phyloP scores from a whole-genome alignment of 2,113 vertebrate genomes.

The Acrocephalus arundinaceus region DNA sequence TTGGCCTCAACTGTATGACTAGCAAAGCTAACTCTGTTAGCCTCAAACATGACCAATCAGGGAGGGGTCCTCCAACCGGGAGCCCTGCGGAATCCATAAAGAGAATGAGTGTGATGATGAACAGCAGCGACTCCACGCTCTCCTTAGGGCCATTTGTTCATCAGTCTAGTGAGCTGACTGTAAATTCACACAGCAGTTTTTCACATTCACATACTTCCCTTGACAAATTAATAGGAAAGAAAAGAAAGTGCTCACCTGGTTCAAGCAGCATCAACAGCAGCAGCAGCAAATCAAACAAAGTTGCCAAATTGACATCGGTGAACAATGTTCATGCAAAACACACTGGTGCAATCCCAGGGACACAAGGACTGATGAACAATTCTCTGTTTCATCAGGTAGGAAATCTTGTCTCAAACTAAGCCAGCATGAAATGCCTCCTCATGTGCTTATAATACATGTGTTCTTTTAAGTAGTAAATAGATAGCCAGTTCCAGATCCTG shows the following conservation, averaged over 20 bases:
- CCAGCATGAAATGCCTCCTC: neutral
- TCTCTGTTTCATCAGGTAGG: slow-evolving; percentile 95
- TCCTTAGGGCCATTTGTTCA: slow-evolving; percentile 95
- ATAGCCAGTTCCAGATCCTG: neutral
- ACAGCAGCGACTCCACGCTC: slow-evolving; percentile 94
- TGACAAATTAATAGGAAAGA: slow-evolving; percentile 90
- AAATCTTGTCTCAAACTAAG: neutral
- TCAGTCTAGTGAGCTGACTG: slow-evolving; percentile 85
- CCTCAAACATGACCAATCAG: slow-evolving; percentile 86
- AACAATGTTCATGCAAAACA: slow-evolving; percentile 96
- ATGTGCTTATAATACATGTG: fast-evolving
- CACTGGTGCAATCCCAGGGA: slow-evolving; percentile 85
- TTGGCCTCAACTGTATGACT: slow-evolving; percentile 87
- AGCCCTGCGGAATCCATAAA: slow-evolving; percentile 95
- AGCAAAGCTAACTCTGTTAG: slow-evolving; percentile 85
- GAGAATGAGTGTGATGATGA: slow-evolving; percentile 98
- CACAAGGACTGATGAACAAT: slow-evolving; percentile 88
- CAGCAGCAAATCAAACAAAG: slow-evolving; percentile 85
- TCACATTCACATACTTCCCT: slow-evolving; percentile 80
- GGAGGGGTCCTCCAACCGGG: slow-evolving; percentile 84
- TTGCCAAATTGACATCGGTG: slow-evolving; percentile 88
- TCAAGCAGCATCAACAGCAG: slow-evolving; percentile 78
- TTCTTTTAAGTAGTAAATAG: neutral
- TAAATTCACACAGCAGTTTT: slow-evolving; percentile 77
- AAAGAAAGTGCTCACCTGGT: slow-evolving; percentile 89